These are phyloP conservation scores for Lophura nycthemera DNA, from an alignment of 2,113 vertebrate species.

Conservation along the genomic window DNA sequence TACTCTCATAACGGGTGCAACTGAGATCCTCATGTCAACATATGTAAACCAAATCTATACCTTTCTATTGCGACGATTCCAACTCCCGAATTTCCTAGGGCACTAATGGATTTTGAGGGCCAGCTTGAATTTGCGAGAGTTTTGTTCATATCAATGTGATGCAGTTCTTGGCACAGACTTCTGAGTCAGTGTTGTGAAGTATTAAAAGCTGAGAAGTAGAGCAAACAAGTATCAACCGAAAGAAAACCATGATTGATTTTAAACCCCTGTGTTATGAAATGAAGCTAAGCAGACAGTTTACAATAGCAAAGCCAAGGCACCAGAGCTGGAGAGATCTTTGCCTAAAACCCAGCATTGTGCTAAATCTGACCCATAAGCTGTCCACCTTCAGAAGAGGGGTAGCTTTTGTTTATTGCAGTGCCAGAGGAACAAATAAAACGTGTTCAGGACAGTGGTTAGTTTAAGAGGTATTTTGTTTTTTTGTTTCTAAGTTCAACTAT, in stretches of 20 bases:
- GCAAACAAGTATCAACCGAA: constrained; percentile 62
- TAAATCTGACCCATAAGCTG: not conserved
- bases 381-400: not conserved
- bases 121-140: constrained; percentile 55
- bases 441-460: not conserved
- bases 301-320: constrained; percentile 52
- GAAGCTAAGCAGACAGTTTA: constrained; percentile 66
- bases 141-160: constrained; percentile 68
- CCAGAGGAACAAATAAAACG: not conserved
- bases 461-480: not conserved
- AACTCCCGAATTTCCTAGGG: constrained; percentile 68
- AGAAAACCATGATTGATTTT: constrained; percentile 69
- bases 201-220: constrained; percentile 69
- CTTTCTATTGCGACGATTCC: constrained; percentile 56
- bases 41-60: constrained; percentile 78
- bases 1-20: constrained; percentile 77
- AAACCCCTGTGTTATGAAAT: constrained; percentile 64
- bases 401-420: not conserved
- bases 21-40: constrained; percentile 81
- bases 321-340: constrained; percentile 5
- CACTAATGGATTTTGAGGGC: constrained; percentile 78
- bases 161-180: constrained; percentile 77
- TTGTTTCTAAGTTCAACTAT: not conserved
- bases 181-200: constrained; percentile 53
- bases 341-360: not conserved